Evolutionary conservation across 2,113 vertebrate species (phyloP).

Genomic region (Tenebrosternarchus preto): DNA sequence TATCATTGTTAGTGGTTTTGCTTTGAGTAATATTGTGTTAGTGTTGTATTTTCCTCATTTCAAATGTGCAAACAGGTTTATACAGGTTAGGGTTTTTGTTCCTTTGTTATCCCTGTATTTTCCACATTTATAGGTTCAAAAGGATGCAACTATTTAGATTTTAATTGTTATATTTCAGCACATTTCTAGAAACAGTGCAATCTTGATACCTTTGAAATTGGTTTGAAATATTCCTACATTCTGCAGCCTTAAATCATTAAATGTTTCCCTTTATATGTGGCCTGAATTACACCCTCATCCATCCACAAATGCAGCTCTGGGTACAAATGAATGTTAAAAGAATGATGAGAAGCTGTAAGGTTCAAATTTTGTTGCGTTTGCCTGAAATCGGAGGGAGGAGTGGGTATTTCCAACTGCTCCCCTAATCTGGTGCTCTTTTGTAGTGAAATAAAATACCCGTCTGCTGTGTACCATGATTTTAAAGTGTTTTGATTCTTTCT

Average conservation of each 20-base stretch:
- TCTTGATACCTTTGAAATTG: not conserved
- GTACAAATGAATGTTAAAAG: not conserved
- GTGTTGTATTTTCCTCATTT: constrained; percentile 7
- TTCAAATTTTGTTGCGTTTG: not conserved
- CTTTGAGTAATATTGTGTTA: constrained; percentile 17
- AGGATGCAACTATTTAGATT: constrained; percentile 20
- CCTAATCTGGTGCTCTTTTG: constrained; percentile 63
- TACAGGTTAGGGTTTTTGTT: constrained; percentile 6
- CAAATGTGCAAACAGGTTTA: constrained; percentile 17
- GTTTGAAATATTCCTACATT: not conserved
- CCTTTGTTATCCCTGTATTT: not conserved
- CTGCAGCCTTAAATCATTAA: constrained; percentile 1
- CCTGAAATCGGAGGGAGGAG: not conserved
- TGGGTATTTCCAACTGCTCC: constrained; percentile 1
- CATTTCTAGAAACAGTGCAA: constrained; percentile 1
- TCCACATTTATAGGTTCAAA: not conserved
- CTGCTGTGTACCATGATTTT: constrained; percentile 58
- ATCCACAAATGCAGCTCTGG: not conserved
- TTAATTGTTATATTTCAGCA: not conserved
- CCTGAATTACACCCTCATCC: not conserved
- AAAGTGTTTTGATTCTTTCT: constrained; percentile 12
- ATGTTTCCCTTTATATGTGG: not conserved
- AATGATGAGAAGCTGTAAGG: not conserved
- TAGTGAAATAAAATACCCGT: constrained; percentile 66
- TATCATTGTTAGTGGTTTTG: constrained; percentile 43